phyloP scores from a whole-genome alignment of 2,797 vertebrate species.

The Diglossa cyanea region DNA sequence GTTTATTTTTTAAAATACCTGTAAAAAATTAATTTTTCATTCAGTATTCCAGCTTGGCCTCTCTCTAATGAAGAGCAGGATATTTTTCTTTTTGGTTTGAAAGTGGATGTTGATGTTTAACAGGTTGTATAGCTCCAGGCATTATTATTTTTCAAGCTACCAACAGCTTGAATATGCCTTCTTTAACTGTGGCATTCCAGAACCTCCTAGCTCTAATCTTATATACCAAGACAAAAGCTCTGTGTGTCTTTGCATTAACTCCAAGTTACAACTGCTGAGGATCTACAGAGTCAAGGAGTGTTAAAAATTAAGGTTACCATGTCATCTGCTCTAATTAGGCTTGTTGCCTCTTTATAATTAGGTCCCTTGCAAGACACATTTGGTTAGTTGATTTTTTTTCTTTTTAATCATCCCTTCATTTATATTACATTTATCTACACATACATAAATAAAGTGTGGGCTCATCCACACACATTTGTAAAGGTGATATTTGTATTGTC shows the following conservation, averaged over 20 bases:
- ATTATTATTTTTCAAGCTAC: conserved; percentile 20
- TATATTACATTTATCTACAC: not conserved
- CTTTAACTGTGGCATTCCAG: not conserved
- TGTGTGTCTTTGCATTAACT: not conserved
- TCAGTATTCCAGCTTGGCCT: not conserved
- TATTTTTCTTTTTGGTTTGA: not conserved
- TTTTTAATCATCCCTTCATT: not conserved
- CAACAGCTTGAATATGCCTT: not conserved
- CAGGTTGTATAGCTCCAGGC: not conserved
- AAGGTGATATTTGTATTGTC: not conserved
- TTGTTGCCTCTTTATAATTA: not conserved
- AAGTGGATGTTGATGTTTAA: not conserved
- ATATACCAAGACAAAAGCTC: not conserved
- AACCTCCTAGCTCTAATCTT: not conserved
- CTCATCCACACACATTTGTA: not conserved
- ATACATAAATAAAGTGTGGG: not conserved
- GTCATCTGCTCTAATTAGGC: not conserved
- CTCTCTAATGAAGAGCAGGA: not conserved
- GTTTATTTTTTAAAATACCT: not conserved
- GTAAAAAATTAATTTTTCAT: not conserved
- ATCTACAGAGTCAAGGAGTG: not conserved
- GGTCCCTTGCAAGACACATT: not conserved
- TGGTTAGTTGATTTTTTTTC: not conserved
- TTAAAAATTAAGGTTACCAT: not conserved
- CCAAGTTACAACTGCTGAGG: not conserved